Evolutionary conservation across 2,888 invertebrate species (phyloP).

Genomic region (Erebia epiphron): DNA sequence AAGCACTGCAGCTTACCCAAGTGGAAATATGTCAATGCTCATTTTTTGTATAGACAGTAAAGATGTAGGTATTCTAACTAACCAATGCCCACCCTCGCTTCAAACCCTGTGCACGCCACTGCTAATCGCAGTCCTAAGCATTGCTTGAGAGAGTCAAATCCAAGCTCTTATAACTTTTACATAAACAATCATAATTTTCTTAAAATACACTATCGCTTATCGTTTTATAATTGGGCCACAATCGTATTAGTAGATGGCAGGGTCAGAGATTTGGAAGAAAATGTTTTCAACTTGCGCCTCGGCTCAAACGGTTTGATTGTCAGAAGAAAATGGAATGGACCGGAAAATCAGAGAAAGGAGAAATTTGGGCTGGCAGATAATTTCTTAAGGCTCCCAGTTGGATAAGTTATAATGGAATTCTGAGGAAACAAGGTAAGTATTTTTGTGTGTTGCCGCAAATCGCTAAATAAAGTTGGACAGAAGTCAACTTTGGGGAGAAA

Average conservation of each 20-base stretch:
- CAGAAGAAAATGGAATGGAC: slow-evolving; percentile 53
- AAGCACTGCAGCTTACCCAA: too few species aligned
- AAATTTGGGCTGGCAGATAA: slow-evolving; percentile 46
- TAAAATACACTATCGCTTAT: neutral
- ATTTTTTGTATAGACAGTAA: too few species aligned
- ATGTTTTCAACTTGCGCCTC: slow-evolving; percentile 62
- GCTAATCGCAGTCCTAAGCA: too few species aligned
- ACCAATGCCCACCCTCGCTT: too few species aligned
- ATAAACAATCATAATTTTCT: neutral
- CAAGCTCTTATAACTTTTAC: too few species aligned
- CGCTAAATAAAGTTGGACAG: slow-evolving; percentile 29
- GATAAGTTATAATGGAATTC: slow-evolving; percentile 47
- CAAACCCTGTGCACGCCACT: too few species aligned
- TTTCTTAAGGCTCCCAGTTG: slow-evolving; percentile 41
- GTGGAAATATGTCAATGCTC: too few species aligned
- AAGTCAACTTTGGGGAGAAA: slow-evolving; percentile 23
- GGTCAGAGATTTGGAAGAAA: slow-evolving; percentile 63
- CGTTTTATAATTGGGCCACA: slow-evolving; percentile 44
- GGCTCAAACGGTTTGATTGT: slow-evolving; percentile 65
- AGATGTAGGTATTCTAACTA: too few species aligned
- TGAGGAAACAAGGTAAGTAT: slow-evolving; percentile 38
- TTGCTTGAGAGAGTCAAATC: too few species aligned
- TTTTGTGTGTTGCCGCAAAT: slow-evolving; percentile 31
- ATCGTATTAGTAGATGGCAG: slow-evolving; percentile 73
- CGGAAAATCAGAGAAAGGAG: slow-evolving; percentile 47